Conservation (phyloP, 2,797 vertebrate species). For the Meda fulgida region DNA sequence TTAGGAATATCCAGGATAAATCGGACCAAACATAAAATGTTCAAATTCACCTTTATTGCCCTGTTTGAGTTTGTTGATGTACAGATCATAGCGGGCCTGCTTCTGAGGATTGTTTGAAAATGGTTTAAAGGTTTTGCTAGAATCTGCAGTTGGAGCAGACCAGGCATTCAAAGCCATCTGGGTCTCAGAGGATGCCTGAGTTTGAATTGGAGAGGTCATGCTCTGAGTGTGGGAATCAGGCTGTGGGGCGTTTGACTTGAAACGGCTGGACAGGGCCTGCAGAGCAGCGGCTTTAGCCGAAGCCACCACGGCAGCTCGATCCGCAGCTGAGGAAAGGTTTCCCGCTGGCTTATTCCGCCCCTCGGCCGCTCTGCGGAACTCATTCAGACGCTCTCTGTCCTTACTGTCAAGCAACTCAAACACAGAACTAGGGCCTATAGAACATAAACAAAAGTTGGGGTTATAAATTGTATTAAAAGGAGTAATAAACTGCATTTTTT, state of each 20-base stretch:
- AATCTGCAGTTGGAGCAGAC: constrained; percentile 61
- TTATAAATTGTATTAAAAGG: background rate
- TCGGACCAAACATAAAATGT: background rate
- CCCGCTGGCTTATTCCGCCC: constrained; percentile 62
- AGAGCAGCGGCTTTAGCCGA: constrained; percentile 47
- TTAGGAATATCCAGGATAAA: background rate
- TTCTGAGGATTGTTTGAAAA: constrained; percentile 89
- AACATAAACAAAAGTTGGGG: background rate
- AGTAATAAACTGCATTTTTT: background rate
- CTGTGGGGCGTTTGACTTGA: constrained; percentile 36
- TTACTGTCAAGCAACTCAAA: constrained; percentile 88
- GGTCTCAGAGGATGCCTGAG: constrained; percentile 57
- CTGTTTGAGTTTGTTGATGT: constrained; percentile 79
- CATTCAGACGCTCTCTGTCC: constrained; percentile 84
- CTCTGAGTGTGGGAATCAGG: background rate
- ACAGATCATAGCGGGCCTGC: constrained; percentile 90
- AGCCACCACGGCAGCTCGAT: constrained; percentile 5
- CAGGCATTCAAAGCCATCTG: constrained; percentile 62
- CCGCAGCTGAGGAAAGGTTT: constrained; percentile 35
- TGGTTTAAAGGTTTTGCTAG: constrained; percentile 83
- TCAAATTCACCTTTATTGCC: constrained; percentile 83
- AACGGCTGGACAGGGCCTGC: constrained; percentile 42
- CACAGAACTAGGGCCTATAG: constrained; percentile 86
- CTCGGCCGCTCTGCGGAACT: constrained; percentile 74
- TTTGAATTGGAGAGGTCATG: constrained; percentile 37